Evolutionary conservation across 2,888 invertebrate species (phyloP), one percentile per base, ranked within the genome.

Genomic region (Drosophila parthenogenetica): DNA sequence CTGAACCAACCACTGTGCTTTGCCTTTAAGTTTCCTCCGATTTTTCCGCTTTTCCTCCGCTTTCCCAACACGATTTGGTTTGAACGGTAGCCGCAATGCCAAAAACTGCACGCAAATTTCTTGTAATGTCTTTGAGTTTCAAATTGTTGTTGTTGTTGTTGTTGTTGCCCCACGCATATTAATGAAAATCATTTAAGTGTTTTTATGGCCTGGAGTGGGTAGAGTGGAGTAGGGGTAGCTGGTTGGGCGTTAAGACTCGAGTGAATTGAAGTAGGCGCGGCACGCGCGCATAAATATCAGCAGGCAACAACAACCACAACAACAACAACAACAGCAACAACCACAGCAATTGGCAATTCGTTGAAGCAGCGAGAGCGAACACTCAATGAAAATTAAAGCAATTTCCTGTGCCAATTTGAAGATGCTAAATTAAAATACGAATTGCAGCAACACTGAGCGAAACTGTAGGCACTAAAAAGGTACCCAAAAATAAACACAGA

Each of bases 401-500:
- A 88, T 89, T 87, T 89, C 87, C 87, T 89, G 89, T 83, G 74
- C 82, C 87, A 83, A 85, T 89, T 85, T 82, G 63, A 81, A 81
- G 77, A 80, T 78, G 73, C 79, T 83, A 83, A 89, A 89, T 77
- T 80, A 79, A 86, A 86, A 83, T 74, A 66, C 77, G 82, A 82
- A 79, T 63, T 58, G 57, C 49, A 59, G 48, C 48, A 29, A 49
- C 29, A 39, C 45, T 39, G 37, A 29, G 39, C 8, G 8, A 7
- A 29, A 29, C 8, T 29, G 0, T 29, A 1, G 22, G 22, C n/a
- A n/a, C 22, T 22, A 22, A 22, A 22, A 5, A 5, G 29, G 0
- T 1, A 8, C 7, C 29, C 2, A 29, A 29, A 19, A 29, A 29
- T 29, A 8, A 29, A 8, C 8, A 5, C 25, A 22, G 5, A 3